A percentile compares a stretch with the other conserved stretches of the same genome.
Conservation (phyloP, 2,113 vertebrate species). For the Tamias sibiricus region DNA sequence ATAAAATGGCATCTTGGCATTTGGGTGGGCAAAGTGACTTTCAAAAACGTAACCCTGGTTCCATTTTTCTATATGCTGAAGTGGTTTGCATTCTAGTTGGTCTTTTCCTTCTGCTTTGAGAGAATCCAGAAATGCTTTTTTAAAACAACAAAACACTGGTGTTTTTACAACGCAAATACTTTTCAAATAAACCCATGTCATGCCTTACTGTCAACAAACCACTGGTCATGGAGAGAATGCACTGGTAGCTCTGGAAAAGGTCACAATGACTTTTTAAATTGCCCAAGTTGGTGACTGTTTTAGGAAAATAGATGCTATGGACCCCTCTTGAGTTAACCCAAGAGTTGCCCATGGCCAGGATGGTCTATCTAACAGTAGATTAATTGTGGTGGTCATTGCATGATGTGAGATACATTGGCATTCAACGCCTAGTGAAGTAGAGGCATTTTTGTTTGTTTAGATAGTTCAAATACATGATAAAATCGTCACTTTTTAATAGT, state of each 20-base stretch:
- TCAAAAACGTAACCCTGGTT: not conserved
- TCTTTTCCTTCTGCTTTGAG: conserved; percentile 66
- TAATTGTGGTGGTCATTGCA: not conserved
- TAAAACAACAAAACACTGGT: conserved; percentile 57
- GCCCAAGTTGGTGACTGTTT: not conserved
- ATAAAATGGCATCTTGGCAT: conserved; percentile 28
- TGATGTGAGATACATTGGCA: not conserved
- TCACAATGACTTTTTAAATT: not conserved
- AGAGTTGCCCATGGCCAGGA: not conserved
- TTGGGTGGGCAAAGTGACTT: not conserved
- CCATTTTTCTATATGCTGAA: conserved; percentile 15
- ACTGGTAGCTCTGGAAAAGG: not conserved
- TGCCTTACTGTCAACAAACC: conserved; percentile 60
- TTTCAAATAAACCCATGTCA: conserved; percentile 69
- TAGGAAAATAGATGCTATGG: not conserved
- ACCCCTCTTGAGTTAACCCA: not conserved
- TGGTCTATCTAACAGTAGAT: accelerated
- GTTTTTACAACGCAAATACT: conserved; percentile 60
- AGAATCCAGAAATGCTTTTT: conserved; percentile 72
- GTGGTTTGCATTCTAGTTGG: not conserved
- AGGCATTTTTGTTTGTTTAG: not conserved
- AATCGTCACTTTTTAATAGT: not conserved
- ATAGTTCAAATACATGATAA: not conserved
- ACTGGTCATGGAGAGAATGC: not conserved
- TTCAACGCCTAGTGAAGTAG: not conserved